phyloP scores from a whole-genome alignment of 2,888 invertebrate species.

The Caprella mutica region DNA sequence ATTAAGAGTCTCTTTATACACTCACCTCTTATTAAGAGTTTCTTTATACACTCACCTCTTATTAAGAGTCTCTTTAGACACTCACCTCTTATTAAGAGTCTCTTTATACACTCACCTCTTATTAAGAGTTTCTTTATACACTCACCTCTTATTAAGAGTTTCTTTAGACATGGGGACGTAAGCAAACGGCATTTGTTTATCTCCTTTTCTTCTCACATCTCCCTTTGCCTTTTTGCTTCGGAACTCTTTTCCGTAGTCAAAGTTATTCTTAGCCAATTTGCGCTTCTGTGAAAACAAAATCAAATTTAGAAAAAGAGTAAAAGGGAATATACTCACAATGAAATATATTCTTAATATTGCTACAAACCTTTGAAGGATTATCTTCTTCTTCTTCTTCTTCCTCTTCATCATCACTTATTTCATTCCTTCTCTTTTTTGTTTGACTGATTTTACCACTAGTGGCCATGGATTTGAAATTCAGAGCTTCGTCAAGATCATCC shows the following conservation, averaged over 20 bases:
- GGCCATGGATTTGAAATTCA: conserved; percentile 18
- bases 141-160: conserved; percentile 68
- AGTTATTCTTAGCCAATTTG: conserved; percentile 34
- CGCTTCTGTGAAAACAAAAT: too few relatives aligned
- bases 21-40: too few relatives aligned
- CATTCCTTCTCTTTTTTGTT: not conserved
- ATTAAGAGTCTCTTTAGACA: too few relatives aligned
- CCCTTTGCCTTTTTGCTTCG: conserved; percentile 67
- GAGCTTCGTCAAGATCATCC: conserved; percentile 24
- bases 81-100: too few relatives aligned
- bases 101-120: too few relatives aligned
- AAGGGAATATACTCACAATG: too few relatives aligned
- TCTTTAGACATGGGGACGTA: conserved; percentile 73
- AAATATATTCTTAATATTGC: too few relatives aligned
- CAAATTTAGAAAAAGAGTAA: too few relatives aligned
- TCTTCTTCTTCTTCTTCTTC: conserved; percentile 6
- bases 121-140: conserved; percentile 29
- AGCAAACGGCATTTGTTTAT: conserved; percentile 62
- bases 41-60: too few relatives aligned
- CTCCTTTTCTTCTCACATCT: conserved; percentile 69
- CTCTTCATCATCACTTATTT: not conserved
- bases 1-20: too few relatives aligned
- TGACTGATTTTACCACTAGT: conserved; percentile 15
- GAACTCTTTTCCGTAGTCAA: conserved; percentile 50
- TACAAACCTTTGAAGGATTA: too few relatives aligned